Percentiles rank a stretch among this genome's conserved stretches.
These are phyloP conservation scores for Acanthoscelides obtectus DNA, from an alignment of 2,888 invertebrate species.

Conservation along the genomic window DNA sequence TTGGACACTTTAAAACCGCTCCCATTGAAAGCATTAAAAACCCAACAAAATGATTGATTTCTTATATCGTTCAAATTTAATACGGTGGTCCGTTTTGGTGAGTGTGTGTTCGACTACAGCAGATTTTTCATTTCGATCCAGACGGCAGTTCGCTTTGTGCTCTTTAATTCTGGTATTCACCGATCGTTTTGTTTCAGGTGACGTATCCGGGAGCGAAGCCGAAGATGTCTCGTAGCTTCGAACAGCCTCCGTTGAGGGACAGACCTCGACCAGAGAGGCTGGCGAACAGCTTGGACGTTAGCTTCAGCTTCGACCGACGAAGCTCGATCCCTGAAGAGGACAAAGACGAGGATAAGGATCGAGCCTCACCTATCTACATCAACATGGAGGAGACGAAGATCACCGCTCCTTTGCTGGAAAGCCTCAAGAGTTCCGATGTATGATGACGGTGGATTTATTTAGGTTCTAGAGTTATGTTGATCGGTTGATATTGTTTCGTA, in stretches of 20 bases:
- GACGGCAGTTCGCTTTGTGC: too few relatives aligned
- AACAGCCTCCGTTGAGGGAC: conserved; percentile 36
- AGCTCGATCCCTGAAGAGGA: conserved; percentile 31
- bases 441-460: conserved; percentile 26
- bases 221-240: conserved; percentile 42
- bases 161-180: too few relatives aligned
- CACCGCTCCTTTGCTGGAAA: conserved; percentile 42
- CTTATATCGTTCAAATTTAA: too few relatives aligned
- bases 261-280: conserved; percentile 37
- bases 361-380: conserved; percentile 34
- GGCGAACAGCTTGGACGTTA: conserved; percentile 40
- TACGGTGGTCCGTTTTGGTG: too few relatives aligned
- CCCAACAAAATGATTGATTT: too few relatives aligned
- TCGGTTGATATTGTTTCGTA: conserved; percentile 1
- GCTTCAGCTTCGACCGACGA: conserved; percentile 32
- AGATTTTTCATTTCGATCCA: too few relatives aligned
- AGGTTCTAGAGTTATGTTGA: background rate
- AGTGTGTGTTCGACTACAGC: too few relatives aligned
- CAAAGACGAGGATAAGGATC: conserved; percentile 18
- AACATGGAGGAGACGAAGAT: conserved; percentile 41
- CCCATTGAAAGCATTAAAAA: too few relatives aligned
- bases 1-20: too few relatives aligned
- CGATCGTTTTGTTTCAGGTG: conserved; percentile 7
- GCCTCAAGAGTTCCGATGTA: conserved; percentile 44
- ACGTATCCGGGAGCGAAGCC: conserved; percentile 20